Conservation (phyloP, 2,797 vertebrate genomes). For the Perdix hodgsoniae region DNA sequence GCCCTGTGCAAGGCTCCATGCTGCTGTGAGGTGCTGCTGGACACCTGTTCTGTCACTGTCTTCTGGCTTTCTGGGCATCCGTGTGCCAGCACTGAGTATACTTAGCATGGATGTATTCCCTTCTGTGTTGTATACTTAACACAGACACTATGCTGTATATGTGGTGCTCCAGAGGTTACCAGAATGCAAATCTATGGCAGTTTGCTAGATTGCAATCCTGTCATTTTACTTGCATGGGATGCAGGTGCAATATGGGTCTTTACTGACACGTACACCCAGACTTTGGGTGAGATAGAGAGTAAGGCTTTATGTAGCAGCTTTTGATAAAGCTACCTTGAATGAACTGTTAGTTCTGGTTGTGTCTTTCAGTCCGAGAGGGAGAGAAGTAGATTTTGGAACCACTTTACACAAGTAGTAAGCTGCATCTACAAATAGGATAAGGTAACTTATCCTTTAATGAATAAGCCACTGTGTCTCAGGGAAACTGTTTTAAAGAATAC, state of each 20-base stretch:
- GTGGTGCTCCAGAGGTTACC: neutral
- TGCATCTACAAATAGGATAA: conserved; percentile 2
- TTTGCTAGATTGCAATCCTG: neutral
- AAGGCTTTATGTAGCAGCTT: neutral
- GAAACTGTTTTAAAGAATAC: conserved; percentile 2
- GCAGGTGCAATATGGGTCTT: neutral
- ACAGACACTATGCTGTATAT: accelerated
- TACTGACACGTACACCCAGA: neutral
- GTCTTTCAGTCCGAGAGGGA: neutral
- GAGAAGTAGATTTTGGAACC: neutral
- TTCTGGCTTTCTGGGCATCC: neutral
- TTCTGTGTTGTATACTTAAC: accelerated
- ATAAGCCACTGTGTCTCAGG: conserved; percentile 8
- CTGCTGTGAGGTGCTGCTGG: neutral
- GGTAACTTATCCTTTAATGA: conserved; percentile 17
- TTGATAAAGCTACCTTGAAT: neutral
- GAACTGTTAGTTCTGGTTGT: neutral
- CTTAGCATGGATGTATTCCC: neutral
- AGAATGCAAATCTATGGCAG: neutral
- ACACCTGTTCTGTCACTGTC: neutral
- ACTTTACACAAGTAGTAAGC: neutral
- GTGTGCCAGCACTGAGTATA: neutral
- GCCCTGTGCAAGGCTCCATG: neutral
- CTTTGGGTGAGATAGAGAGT: neutral
- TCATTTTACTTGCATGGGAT: neutral